These are phyloP conservation scores for Tribolium madens DNA, from an alignment of 1,140 invertebrate genomes.

Conservation along the genomic window DNA sequence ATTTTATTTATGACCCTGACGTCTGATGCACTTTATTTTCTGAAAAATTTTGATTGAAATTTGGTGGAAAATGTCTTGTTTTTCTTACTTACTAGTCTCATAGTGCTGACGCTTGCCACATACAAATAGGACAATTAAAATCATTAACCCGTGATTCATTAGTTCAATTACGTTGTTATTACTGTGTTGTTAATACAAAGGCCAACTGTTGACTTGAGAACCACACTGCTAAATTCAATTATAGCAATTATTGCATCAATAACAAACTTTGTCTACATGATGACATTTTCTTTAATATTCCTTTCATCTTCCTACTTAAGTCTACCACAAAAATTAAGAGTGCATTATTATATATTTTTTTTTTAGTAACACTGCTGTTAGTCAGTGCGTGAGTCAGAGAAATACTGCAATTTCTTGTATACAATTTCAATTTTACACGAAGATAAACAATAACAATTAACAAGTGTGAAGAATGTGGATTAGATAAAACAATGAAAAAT, in stretches of 20 bases:
- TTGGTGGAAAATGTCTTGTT: background rate
- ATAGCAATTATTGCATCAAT: constrained; percentile 6
- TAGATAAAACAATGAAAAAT: no score
- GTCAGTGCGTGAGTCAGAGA: background rate
- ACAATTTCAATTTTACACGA: background rate
- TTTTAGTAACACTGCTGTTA: no score
- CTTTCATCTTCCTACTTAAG: no score
- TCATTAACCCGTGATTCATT: constrained; percentile 44
- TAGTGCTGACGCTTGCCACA: constrained; percentile 5
- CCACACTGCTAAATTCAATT: constrained; percentile 30
- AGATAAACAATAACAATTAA: background rate
- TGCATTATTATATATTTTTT: no score
- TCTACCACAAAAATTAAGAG: no score
- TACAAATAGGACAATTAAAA: constrained; percentile 46
- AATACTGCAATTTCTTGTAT: background rate
- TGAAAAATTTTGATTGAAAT: constrained; percentile 1
- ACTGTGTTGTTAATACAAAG: constrained; percentile 30
- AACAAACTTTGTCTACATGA: background rate
- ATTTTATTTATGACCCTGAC: constrained; percentile 10
- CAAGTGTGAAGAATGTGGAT: background rate
- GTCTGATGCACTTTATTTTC: background rate
- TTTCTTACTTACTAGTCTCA: background rate
- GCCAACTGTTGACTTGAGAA: constrained; percentile 24
- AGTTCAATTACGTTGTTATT: constrained; percentile 40
- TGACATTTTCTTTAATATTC: background rate